Evolutionary conservation across 2,797 vertebrate genomes (phyloP), one percentile per base, ranked within the genome.

Genomic region (Gymnothorax javanicus): DNA sequence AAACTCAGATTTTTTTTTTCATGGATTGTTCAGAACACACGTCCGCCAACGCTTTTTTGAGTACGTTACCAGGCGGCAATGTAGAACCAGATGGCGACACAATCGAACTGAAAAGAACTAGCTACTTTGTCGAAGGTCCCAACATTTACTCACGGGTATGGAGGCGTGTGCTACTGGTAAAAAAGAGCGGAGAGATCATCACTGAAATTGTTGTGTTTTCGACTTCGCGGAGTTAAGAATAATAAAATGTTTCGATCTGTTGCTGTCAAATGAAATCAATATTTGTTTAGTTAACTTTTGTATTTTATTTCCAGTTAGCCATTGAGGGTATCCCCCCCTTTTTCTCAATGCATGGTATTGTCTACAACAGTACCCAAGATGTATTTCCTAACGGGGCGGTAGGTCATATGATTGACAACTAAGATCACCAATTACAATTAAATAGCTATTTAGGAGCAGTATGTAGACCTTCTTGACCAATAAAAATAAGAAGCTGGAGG

Each of bases 301-400:
- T 27, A 5, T 62, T 54, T 43, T 79, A 64, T 62, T 86, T 82
- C 17, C 64, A 64, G 33, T 43, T 43, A 43, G 33, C 25, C 25
- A n/a, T 33, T 6, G 17, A n/a, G 57, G 25, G 8, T 0, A 57
- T 56, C 4, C 79, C 86, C 91, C 91, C 79, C 73, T 56, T 87
- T 57, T 62, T 73, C 7, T 71, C 33, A 73, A 17, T 20, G 12
- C 25, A 90, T 96, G 95, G 96, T 96, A 94, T 7, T 62, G 85
- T 57, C 95, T 94, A 92, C n/a, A 86, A 13, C 71, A 93, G 89
- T 86, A 92, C 91, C 85, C 57, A 82, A 57, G 81, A 64, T 56
- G 25, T 62, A 86, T 67, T 87, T 88, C 92, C 94, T 93, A 54
- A 82, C 33, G 52, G 27, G 60, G 94, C 0, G 0, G 0, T 0